Evolutionary conservation across 2,888 invertebrate species (phyloP), one percentile per base, ranked within the genome.

Genomic region (Tetanocera ferruginea): DNA sequence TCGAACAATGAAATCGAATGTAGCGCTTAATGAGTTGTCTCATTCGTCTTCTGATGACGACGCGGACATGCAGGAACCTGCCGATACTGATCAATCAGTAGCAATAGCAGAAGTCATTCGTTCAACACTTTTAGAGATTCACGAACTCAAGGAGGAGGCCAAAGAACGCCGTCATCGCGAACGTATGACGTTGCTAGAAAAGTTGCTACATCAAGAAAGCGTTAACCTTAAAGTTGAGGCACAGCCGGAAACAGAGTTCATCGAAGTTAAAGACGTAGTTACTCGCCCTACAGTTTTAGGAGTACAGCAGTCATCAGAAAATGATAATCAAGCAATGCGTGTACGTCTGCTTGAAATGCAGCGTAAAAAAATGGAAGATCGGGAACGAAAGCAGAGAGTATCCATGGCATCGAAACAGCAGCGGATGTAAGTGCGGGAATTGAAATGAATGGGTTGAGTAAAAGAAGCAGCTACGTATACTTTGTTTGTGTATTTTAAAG

Each of bases 311-410:
- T 34, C 19, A 6, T 17, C 60, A 14, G 60, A 49, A 19, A 69
- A 43, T 31, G 67, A 55, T n/a, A 57, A 52, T 2, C 55, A 80
- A 28, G 37, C 64, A 66, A 81, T 81, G 82, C 82, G 82, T 2
- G 73, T 76, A 9, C 14, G 78, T 71, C 80, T 83, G 80, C 52
- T 83, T 23, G 81, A 80, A 43, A 72, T 82, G 43, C 83, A 83
- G 37, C 79, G 82, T 0, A 60, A 77, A 60, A 83, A 83, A 80
- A 83, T 83, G 83, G 81, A 81, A 64, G 82, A 83, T 34, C 81
- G 82, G 8, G 83, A 81, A 76, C 78, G 82, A 2, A 83, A 82
- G 28, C 52, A 75, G 11, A 66, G n/a, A 51, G 14, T 71, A 5
- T 57, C 34, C 1, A 49, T 43, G 19, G 8, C n/a, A 25, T 9